Conservation (phyloP, 2,888 invertebrate species). For the Zygothrica quintamaculata region DNA sequence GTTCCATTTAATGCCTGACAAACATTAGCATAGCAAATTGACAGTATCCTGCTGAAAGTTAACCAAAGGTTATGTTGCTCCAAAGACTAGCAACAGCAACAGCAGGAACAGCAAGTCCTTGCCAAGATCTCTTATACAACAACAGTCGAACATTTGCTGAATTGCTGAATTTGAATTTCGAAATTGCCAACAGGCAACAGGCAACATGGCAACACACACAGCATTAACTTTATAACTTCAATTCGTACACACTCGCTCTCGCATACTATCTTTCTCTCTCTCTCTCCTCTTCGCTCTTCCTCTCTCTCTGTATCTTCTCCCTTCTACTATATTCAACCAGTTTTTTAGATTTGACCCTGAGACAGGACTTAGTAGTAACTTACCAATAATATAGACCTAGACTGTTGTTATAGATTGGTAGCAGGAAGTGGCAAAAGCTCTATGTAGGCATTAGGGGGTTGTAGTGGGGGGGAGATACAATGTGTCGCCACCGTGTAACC, state of each 20-base stretch:
- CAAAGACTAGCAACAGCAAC: too few species aligned
- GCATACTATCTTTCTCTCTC: too few species aligned
- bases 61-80: neutral
- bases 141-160: neutral
- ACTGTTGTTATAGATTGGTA: too few species aligned
- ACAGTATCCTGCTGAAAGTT: slow-evolving; percentile 14
- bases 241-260: too few species aligned
- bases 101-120: neutral
- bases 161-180: slow-evolving; percentile 43
- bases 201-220: neutral
- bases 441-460: too few species aligned
- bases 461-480: too few species aligned
- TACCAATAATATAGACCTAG: too few species aligned
- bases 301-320: too few species aligned
- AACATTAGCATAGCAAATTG: slow-evolving; percentile 36
- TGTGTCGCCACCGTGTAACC: slow-evolving; percentile 56
- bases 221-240: neutral
- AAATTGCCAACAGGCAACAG: slow-evolving; percentile 8
- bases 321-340: neutral
- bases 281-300: too few species aligned
- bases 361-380: too few species aligned
- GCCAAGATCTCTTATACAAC: slow-evolving; percentile 35
- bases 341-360: slow-evolving; percentile 38
- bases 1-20: slow-evolving; percentile 1
- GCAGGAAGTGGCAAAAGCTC: too few species aligned